Percentiles rank a stretch among this genome's conserved stretches.
Conservation (phyloP, 2,113 vertebrate genomes). For the Tenrec ecaudatus region DNA sequence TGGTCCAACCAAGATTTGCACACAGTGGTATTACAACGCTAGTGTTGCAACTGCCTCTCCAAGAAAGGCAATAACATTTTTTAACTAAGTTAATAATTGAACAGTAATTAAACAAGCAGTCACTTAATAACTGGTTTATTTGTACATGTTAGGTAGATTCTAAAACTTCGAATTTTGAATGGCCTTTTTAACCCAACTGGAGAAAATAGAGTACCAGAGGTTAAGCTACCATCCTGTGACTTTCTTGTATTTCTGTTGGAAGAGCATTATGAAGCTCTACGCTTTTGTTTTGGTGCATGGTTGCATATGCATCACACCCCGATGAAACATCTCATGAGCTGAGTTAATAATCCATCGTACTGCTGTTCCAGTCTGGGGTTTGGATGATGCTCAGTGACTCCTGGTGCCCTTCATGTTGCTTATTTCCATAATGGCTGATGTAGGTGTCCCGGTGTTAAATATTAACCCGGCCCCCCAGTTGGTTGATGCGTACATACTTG, state of each 20-base stretch:
- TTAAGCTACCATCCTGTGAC: conserved; percentile 12
- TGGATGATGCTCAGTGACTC: conserved; percentile 82
- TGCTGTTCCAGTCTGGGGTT: conserved; percentile 75
- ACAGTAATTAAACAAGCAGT: not conserved
- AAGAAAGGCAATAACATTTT: not conserved
- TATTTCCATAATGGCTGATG: conserved; percentile 67
- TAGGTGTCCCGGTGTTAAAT: conserved; percentile 65
- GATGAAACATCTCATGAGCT: conserved; percentile 81
- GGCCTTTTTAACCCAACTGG: not conserved
- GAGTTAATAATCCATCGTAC: conserved; percentile 79
- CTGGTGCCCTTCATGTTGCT: conserved; percentile 79
- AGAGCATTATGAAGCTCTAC: conserved; percentile 43
- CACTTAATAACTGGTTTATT: not conserved
- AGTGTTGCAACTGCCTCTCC: not conserved
- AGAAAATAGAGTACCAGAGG: conserved; percentile 33
- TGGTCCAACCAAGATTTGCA: not conserved
- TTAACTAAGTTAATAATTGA: not conserved
- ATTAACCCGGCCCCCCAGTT: conserved; percentile 66
- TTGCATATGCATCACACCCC: conserved; percentile 76
- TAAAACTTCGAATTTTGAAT: not conserved
- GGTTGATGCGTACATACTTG: conserved; percentile 58
- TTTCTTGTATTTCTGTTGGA: conserved; percentile 65
- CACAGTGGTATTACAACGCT: not conserved
- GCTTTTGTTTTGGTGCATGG: conserved; percentile 79
- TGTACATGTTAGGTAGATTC: not conserved